Evolutionary conservation across 1,140 invertebrate species (phyloP), one percentile per base, ranked within the genome.

Genomic region (Homarus americanus): DNA sequence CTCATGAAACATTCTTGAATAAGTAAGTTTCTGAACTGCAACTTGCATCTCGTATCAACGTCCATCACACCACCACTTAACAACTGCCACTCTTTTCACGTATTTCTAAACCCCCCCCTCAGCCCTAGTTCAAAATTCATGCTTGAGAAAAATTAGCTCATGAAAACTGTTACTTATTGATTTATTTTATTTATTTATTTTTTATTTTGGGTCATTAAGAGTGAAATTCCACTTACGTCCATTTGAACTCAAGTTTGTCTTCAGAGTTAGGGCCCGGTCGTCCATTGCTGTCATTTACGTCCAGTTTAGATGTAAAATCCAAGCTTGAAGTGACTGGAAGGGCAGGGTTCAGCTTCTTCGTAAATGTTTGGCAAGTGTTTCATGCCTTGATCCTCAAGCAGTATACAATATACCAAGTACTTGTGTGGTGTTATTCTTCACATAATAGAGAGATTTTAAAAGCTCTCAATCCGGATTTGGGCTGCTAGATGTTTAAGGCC

Each of bases 231-330:
- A 79, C 24, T 49, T 9, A 44, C 36, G n/a, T 49, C 36, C 76
- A 79, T n/a, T 49, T 49, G 15, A 49, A 32, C 44, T 79, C 36
- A 38, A 34, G 76, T 79, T 7, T 79, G 76, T 44, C n/a, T 44
- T 79, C 28, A 49, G 44, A 44, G 28, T 32, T 79, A 49, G 76
- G 76, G 40, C 76, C 76, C 40, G 28, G 76, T 79, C 76, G 36
- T 79, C 76, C 76, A 49, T 79, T 79, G 44, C 76, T 49, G 40
- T 79, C 36, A 79, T 79, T 41, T 79, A 79, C 76, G 76, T 79
- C 76, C 76, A 79, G 40, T 79, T 44, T 79, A 79, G 76, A 79
- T 79, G 44, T 79, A 79, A 79, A 49, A 79, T 69, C 76, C 44
- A 49, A 79, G 76, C 40, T 79, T 49, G 12, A 41, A 49, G 76